These are phyloP conservation scores for Sesamia nonagrioides DNA, from an alignment of 1,140 invertebrate genomes.

Conservation along the genomic window DNA sequence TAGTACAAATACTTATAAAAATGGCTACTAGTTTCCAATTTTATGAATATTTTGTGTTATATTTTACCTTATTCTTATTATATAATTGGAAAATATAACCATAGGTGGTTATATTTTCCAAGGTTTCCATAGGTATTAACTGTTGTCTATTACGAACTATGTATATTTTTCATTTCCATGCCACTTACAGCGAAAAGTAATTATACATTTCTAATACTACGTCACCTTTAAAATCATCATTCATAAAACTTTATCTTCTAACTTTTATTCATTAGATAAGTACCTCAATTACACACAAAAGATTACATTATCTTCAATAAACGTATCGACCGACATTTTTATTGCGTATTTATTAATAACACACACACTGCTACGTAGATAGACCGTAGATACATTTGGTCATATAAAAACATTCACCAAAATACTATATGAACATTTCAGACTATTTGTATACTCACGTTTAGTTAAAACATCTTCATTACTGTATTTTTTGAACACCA, in stretches of 20 bases:
- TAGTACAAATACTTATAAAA: too few species aligned
- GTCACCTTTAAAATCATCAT: background rate
- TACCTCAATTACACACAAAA: background rate
- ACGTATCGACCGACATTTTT: constrained; percentile 17
- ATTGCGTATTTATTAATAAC: constrained; percentile 20
- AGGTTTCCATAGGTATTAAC: background rate
- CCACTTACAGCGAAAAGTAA: constrained; percentile 28
- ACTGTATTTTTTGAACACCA: background rate
- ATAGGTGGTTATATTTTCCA: too few species aligned
- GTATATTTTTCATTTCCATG: background rate
- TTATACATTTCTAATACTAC: constrained; percentile 12
- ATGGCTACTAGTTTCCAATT: background rate
- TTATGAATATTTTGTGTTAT: too few species aligned
- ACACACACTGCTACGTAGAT: background rate
- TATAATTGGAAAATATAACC: background rate
- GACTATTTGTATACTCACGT: constrained; percentile 8
- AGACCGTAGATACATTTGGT: background rate
- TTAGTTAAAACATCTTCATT: constrained; percentile 3
- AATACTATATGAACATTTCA: constrained; percentile 1
- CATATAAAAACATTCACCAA: background rate
- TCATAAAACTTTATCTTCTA: constrained; percentile 1
- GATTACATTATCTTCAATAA: constrained; percentile 11
- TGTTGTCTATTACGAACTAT: background rate
- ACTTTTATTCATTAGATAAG: constrained; percentile 24
- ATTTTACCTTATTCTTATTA: background rate